A percentile compares a stretch with the other conserved stretches of the same genome.
phyloP scores from a whole-genome alignment of 2,888 invertebrate species.

The Argynnis bischoffii region DNA sequence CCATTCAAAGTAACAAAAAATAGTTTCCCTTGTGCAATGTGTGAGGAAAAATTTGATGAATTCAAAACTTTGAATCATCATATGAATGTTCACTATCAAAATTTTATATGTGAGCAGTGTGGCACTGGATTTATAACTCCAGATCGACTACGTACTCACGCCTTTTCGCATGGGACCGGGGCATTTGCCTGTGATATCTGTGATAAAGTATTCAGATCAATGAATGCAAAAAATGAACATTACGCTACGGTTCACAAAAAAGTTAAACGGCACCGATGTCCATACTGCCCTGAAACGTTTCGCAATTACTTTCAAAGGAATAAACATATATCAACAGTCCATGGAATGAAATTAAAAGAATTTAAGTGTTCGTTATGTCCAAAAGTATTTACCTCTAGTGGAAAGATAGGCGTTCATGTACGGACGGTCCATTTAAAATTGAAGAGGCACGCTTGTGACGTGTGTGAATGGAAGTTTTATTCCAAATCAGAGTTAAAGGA shows the following conservation, averaged over 20 bases:
- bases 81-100: constrained; percentile 74
- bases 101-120: constrained; percentile 73
- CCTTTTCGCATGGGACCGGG: constrained; percentile 66
- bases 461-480: constrained; percentile 80
- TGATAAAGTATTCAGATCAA: constrained; percentile 74
- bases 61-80: constrained; percentile 72
- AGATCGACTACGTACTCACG: constrained; percentile 63
- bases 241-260: constrained; percentile 75
- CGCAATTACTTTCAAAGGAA: constrained; percentile 72
- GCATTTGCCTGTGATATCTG: constrained; percentile 71
- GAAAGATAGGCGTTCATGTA: constrained; percentile 66
- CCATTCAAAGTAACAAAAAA: constrained; percentile 62
- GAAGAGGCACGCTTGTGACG: constrained; percentile 69
- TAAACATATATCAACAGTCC: constrained; percentile 64
- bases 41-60: constrained; percentile 58
- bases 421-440: constrained; percentile 71
- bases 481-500: constrained; percentile 79
- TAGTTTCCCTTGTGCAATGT: constrained; percentile 62
- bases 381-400: constrained; percentile 67
- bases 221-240: constrained; percentile 73
- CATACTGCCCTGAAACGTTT: constrained; percentile 68
- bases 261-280: constrained; percentile 68
- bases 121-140: constrained; percentile 72
- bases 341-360: constrained; percentile 69
- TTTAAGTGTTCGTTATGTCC: constrained; percentile 69